Evolutionary conservation across 2,888 invertebrate genomes (phyloP), one percentile per base, ranked within the genome.

Genomic region (Xestia ashworthii): DNA sequence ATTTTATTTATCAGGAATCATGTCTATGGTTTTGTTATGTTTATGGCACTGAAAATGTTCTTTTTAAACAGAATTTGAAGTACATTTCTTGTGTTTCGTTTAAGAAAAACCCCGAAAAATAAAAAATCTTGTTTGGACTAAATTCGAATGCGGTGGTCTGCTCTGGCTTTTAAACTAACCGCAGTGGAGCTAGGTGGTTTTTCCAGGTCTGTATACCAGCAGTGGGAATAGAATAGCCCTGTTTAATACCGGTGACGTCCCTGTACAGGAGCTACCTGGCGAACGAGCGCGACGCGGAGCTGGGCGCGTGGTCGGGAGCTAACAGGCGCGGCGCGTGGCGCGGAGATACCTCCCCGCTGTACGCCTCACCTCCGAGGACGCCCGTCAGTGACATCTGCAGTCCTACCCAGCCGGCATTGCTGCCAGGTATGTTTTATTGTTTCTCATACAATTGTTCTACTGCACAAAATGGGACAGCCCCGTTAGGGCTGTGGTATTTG

Each of bases 291-390:
- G 96, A 96, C 88, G 91, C 91, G 0, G 96, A 95, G 64, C 87
- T 96, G 0, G 92, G 93, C 4, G 93, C 93, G 12, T 94, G 92
- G 91, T 90, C 93, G 65, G 94, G 94, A 98, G 98, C 60, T 0
- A 9, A 38, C 32, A 92, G 98, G 97, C 85, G 97, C 88, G 93
- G 91, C 78, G 90, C 84, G 88, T 89, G 89, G 80, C 87, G 93
- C 53, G 95, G 93, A 50, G 92, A 92, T 90, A 93, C 96, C 90
- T 97, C 97, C 41, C 98, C 98, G 9, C 97, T 98, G 70, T 98
- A 98, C 93, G 98, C 98, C 25, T 98, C 98, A 48, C 98, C 98
- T 9, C 98, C 98, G 0, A 97, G 98, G 79, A 98, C 98, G 53
- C 98, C 98, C 22, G 93, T 97, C 88, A 97, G 97, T 90, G 98